phyloP scores from a whole-genome alignment of 92 coral and sea anemone species.

The Siderastrea radians region DNA sequence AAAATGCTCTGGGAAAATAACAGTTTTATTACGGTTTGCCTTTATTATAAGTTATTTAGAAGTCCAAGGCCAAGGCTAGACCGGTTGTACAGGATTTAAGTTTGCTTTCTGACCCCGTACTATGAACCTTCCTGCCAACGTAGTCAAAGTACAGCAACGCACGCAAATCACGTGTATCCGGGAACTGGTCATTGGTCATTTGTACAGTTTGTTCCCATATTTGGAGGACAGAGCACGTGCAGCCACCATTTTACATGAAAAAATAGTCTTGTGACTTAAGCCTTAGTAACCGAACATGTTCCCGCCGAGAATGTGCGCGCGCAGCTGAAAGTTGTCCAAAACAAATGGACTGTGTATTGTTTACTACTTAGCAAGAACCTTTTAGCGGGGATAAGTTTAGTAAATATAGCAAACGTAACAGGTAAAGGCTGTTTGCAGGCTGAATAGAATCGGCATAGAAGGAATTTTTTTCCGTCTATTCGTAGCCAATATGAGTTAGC shows the following conservation, averaged over 20 bases:
- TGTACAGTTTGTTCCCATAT: background rate
- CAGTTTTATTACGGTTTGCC: background rate
- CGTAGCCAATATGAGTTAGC: background rate
- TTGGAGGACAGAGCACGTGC: conserved; percentile 28
- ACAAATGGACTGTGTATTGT: background rate
- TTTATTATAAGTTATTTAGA: background rate
- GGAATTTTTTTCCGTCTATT: background rate
- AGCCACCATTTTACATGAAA: background rate
- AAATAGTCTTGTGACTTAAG: conserved; percentile 10
- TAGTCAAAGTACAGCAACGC: background rate
- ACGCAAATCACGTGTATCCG: conserved; percentile 14
- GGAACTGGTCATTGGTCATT: conserved; percentile 26
- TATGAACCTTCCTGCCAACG: conserved; percentile 43
- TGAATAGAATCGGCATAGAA: background rate
- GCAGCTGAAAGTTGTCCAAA: background rate
- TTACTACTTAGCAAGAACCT: background rate
- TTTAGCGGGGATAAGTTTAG: background rate
- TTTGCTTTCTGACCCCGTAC: conserved; percentile 12
- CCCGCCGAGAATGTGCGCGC: conserved; percentile 33
- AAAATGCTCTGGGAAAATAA: background rate
- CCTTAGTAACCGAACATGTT: conserved; percentile 10
- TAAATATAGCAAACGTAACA: background rate
- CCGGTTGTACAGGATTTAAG: conserved; percentile 28
- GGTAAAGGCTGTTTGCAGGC: background rate
- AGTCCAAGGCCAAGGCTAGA: background rate